Conservation (phyloP, 2,113 vertebrate genomes). For the Alouatta palliata region DNA sequence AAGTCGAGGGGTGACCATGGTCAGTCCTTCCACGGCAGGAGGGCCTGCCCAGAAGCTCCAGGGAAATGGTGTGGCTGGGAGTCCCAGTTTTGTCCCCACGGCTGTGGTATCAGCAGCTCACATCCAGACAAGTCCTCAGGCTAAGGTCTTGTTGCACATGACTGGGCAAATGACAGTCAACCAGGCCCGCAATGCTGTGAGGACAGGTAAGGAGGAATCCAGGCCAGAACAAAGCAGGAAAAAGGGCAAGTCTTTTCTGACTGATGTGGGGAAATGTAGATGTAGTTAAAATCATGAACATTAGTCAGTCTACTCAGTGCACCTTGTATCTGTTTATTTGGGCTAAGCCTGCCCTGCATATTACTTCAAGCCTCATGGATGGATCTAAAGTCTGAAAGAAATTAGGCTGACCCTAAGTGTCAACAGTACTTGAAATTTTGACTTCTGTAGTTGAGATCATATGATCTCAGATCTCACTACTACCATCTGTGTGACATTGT, state of each 20-base stretch:
- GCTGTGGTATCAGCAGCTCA: slow-evolving; percentile 90
- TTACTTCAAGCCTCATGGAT: not conserved
- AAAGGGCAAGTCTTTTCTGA: not conserved
- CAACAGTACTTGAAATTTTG: not conserved
- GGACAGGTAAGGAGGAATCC: slow-evolving; percentile 89
- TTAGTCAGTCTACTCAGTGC: no score
- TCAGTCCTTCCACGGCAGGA: slow-evolving; percentile 87
- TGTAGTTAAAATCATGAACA: not conserved
- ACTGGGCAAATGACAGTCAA: slow-evolving; percentile 97
- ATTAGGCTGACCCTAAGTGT: not conserved
- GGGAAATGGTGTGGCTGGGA: slow-evolving; percentile 87
- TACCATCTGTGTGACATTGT: not conserved
- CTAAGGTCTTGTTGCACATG: slow-evolving; percentile 93
- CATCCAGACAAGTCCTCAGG: slow-evolving; percentile 91
- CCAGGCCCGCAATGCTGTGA: slow-evolving; percentile 94
- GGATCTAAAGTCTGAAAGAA: not conserved
- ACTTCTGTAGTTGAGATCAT: not conserved
- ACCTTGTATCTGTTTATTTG: not conserved
- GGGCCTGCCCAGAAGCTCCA: slow-evolving; percentile 86
- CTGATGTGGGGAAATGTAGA: not conserved
- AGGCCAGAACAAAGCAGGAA: accelerated
- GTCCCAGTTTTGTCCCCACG: slow-evolving; percentile 84
- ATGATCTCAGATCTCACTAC: not conserved
- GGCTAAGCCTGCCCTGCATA: no score
- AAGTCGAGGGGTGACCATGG: slow-evolving; percentile 89